These are phyloP conservation scores for Saguinus midas DNA, from an alignment of 2,113 vertebrate genomes.

Conservation along the genomic window DNA sequence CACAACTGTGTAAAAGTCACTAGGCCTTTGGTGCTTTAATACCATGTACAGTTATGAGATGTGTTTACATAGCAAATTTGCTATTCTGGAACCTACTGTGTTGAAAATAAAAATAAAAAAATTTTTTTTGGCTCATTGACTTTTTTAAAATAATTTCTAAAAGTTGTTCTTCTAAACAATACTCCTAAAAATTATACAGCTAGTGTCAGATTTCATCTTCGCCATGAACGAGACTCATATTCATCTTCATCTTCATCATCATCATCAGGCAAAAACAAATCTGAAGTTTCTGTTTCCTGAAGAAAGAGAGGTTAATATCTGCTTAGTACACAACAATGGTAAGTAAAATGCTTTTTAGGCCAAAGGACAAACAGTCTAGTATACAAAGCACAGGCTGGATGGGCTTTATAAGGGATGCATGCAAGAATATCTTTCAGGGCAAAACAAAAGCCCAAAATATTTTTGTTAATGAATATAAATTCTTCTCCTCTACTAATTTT, in stretches of 20 bases:
- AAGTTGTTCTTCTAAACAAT: conserved; percentile 85
- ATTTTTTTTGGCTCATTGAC: conserved; percentile 87
- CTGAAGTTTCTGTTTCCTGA: conserved; percentile 92
- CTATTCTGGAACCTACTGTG: conserved; percentile 79
- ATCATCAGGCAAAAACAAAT: conserved; percentile 93
- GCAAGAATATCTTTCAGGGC: neutral
- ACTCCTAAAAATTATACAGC: conserved; percentile 86
- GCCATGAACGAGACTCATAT: conserved; percentile 96
- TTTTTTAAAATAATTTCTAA: conserved; percentile 88
- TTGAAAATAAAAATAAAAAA: conserved; percentile 84
- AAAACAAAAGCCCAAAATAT: neutral
- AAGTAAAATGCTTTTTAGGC: neutral
- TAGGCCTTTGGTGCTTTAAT: conserved; percentile 84
- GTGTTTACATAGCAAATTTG: conserved; percentile 80
- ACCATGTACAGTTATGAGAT: conserved; percentile 81
- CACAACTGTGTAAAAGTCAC: conserved; percentile 76
- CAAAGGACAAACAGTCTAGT: neutral
- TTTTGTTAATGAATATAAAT: neutral
- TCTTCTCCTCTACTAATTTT: neutral
- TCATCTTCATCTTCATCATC: conserved; percentile 98
- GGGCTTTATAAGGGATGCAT: neutral
- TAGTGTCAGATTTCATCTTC: conserved; percentile 91
- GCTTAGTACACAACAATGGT: conserved; percentile 5
- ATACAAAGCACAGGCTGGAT: neutral
- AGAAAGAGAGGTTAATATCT: conserved; percentile 12